Evolutionary conservation across 1,140 invertebrate genomes (phyloP), one percentile per base, ranked within the genome.

Genomic region (Idris sp.): DNA sequence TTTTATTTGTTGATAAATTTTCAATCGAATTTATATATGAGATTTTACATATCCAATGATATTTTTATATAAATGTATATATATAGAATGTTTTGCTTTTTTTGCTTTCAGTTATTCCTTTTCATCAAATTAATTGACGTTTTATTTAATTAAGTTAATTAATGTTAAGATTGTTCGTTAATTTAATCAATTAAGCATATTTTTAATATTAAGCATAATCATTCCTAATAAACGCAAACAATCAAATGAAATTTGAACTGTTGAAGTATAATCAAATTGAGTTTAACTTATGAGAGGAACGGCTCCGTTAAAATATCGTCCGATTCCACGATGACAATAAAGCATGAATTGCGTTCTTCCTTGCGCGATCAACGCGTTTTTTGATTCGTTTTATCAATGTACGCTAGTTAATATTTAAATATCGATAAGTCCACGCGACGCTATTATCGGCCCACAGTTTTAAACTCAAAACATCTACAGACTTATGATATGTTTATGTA

Each of bases 351-450:
- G 56, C 69, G 71, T 74, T 61, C 62, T 74, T 74, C 62, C 62
- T 61, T 22, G 54, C 61, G 44, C 61, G 35, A 35, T n/a, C 19
- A 9, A 19, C 48, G 62, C 49, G 19, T 48, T 67, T 74, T 74
- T 58, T 11, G 72, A 74, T 74, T 74, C 72, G 51, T 74, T 74
- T 74, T 74, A 68, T 74, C 31, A 68, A 64, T 64, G 56, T 68
- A 49, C 35, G 10, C 54, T 74, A 68, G 72, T 36, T 51, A 30
- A 54, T 64, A 74, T 36, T 28, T 10, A 54, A 61, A 36, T 30
- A 67, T 67, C 48, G 62, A 62, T 74, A 62, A 68, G 11, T 68
- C 38, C 26, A 53, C 11, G 40, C 44, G 33, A 67, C 2, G 28
- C 33, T 53, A 14, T 59, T 59, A 49, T 41, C 36, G 36, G 48